Evolutionary conservation across 2,888 invertebrate species (phyloP).

Genomic region (Atherix ibis): DNA sequence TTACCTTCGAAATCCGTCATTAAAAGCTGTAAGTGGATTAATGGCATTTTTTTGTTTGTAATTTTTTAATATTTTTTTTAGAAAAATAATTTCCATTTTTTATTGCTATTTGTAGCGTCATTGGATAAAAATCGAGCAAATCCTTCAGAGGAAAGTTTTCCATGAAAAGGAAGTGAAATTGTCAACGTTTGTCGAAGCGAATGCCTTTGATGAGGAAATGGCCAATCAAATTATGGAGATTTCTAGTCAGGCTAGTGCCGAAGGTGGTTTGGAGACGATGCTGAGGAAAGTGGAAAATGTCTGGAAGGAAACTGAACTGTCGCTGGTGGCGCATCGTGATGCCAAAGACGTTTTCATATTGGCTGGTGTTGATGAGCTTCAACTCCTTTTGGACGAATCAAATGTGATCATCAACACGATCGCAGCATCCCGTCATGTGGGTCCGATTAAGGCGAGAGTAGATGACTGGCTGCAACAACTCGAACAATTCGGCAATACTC

Average conservation of each 20-base stretch:
- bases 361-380: slow-evolving; percentile 73
- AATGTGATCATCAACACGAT: slow-evolving; percentile 77
- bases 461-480: slow-evolving; percentile 67
- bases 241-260: slow-evolving; percentile 76
- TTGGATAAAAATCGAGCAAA: slow-evolving; percentile 66
- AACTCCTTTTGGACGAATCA: slow-evolving; percentile 66
- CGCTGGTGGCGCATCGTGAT: slow-evolving; percentile 63
- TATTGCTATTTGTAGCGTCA: slow-evolving; percentile 39
- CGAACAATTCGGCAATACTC: slow-evolving; percentile 64
- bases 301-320: slow-evolving; percentile 68
- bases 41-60: too few species aligned
- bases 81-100: slow-evolving; percentile 1
- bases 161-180: slow-evolving; percentile 52
- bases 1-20: slow-evolving; percentile 61
- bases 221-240: slow-evolving; percentile 66
- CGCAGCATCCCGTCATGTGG: slow-evolving; percentile 70
- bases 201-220: slow-evolving; percentile 48
- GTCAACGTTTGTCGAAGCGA: slow-evolving; percentile 48
- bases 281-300: slow-evolving; percentile 70
- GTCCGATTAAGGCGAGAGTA: slow-evolving; percentile 64
- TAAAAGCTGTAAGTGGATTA: slow-evolving; percentile 39
- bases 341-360: slow-evolving; percentile 68
- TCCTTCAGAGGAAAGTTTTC: slow-evolving; percentile 56
- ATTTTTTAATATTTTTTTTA: too few species aligned
- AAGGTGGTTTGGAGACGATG: slow-evolving; percentile 63